phyloP scores from a whole-genome alignment of 2,797 vertebrate species.

The Anguilla obscura region DNA sequence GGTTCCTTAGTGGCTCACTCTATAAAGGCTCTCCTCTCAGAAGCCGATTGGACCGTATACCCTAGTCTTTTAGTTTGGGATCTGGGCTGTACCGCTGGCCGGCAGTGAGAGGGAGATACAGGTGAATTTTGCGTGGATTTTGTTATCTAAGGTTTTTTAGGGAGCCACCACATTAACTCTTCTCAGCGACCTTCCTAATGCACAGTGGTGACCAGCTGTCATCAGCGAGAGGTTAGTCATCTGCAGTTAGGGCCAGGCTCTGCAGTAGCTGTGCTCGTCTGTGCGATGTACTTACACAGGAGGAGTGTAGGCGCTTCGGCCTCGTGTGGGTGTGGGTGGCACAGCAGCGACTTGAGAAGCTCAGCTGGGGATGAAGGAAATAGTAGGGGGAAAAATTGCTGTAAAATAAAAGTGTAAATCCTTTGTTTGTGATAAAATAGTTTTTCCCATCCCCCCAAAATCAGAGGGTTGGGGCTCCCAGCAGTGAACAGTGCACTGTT shows the following conservation, averaged over 20 bases:
- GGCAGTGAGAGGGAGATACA: background rate
- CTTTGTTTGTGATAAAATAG: background rate
- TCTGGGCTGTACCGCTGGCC: background rate
- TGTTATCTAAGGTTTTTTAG: background rate
- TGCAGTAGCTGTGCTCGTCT: background rate
- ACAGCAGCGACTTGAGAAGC: background rate
- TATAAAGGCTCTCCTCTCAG: background rate
- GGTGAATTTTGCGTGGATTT: background rate
- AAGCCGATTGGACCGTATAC: background rate
- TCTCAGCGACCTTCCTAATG: background rate
- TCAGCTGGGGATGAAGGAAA: background rate
- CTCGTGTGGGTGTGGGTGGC: background rate
- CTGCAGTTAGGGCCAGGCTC: background rate
- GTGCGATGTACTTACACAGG: background rate
- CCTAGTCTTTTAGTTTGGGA: background rate
- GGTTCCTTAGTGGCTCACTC: background rate
- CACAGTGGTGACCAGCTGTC: background rate
- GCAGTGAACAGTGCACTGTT: background rate
- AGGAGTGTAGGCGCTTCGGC: background rate
- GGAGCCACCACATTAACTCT: background rate
- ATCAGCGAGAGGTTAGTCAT: background rate
- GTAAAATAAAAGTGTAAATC: background rate
- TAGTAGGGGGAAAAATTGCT: background rate
- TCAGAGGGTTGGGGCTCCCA: background rate
- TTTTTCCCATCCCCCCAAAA: background rate